phyloP scores from a whole-genome alignment of 53 echinoderm and acorn worm species.

The Mesocentrotus franciscanus region DNA sequence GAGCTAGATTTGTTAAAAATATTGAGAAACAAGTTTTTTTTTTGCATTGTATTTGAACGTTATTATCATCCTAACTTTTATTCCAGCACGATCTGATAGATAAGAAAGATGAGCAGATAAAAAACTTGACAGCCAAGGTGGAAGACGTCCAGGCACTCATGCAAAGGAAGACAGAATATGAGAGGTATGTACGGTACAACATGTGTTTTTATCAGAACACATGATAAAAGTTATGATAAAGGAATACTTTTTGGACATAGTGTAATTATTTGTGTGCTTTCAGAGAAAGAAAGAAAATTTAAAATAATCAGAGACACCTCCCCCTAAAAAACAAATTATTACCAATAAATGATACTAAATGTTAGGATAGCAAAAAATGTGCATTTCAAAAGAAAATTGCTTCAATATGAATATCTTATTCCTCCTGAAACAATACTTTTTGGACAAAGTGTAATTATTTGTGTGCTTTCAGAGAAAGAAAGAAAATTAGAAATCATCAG shows the following conservation, averaged over 20 bases:
- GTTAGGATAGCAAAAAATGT: background rate
- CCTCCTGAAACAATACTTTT: slow-evolving; percentile 38
- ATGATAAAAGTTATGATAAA: background rate
- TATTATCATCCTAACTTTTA: background rate
- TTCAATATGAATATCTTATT: background rate
- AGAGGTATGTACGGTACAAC: slow-evolving; percentile 74
- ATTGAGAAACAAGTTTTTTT: background rate
- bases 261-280: too few relatives aligned
- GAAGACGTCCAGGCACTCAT: slow-evolving; percentile 89
- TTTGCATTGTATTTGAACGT: background rate
- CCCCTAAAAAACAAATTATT: too few relatives aligned
- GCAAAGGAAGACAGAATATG: slow-evolving; percentile 79
- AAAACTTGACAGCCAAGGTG: slow-evolving; percentile 78
- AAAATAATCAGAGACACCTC: too few relatives aligned
- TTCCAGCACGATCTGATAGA: slow-evolving; percentile 81
- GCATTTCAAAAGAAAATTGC: background rate
- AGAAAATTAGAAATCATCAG: background rate
- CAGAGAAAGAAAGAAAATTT: background rate
- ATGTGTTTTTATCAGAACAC: background rate
- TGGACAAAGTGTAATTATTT: too few relatives aligned
- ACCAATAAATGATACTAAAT: background rate
- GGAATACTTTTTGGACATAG: too few relatives aligned
- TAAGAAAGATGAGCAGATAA: slow-evolving; percentile 83
- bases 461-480: background rate
- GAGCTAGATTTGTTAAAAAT: background rate